These are phyloP conservation scores for Corythornis leucogaster DNA, from an alignment of 2,797 vertebrate genomes.

Conservation along the genomic window DNA sequence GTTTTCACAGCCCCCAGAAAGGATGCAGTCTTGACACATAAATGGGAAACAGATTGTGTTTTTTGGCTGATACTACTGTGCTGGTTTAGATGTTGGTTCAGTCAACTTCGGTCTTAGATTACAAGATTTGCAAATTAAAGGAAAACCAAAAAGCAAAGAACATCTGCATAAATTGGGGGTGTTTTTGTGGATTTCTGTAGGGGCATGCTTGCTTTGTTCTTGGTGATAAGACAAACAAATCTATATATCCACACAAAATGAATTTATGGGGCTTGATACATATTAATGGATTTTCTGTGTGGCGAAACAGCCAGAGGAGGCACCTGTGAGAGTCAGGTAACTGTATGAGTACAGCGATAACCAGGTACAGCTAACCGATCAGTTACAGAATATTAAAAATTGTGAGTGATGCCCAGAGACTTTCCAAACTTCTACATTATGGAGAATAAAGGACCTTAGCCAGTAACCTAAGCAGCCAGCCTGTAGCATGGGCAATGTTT, in stretches of 20 bases:
- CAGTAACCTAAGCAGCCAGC: background rate
- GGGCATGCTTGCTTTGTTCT: constrained; percentile 65
- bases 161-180: constrained; percentile 82
- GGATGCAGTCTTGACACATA: constrained; percentile 92
- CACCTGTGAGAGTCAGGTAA: background rate
- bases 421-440: background rate
- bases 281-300: background rate
- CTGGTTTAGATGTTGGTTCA: constrained; percentile 91
- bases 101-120: constrained; percentile 94
- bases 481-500: background rate
- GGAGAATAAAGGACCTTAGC: background rate
- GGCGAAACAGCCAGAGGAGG: background rate
- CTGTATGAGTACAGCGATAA: fast-evolving
- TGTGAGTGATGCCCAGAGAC: background rate
- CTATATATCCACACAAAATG: background rate
- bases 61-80: constrained; percentile 86
- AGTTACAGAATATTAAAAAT: background rate
- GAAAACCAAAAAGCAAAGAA: constrained; percentile 88
- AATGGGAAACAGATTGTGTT: constrained; percentile 97
- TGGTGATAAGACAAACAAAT: background rate
- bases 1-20: constrained; percentile 90
- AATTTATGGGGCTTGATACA: background rate
- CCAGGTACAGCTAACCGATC: background rate
- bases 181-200: constrained; percentile 80
- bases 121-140: constrained; percentile 98